Percentiles rank a stretch among this genome's conserved stretches.
phyloP scores from a whole-genome alignment of 2,888 invertebrate species.

The Microctonus brassicae region DNA sequence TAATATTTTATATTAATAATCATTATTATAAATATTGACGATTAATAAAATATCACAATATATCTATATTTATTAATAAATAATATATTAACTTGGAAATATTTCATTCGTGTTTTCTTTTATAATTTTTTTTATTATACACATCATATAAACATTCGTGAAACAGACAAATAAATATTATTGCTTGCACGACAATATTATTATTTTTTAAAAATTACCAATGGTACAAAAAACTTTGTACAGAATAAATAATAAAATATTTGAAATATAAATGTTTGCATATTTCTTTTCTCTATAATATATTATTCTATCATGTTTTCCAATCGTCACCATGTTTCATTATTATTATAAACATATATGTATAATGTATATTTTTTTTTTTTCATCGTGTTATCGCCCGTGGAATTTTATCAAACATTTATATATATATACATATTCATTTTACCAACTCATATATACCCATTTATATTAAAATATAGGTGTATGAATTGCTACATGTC shows the following conservation, averaged over 20 bases:
- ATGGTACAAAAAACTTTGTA: background rate
- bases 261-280: background rate
- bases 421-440: background rate
- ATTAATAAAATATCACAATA: too few relatives aligned
- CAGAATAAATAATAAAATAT: background rate
- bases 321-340: slow-evolving; percentile 13
- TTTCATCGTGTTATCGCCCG: slow-evolving; percentile 17
- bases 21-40: too few relatives aligned
- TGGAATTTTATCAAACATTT: slow-evolving; percentile 32
- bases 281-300: background rate
- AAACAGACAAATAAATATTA: too few relatives aligned
- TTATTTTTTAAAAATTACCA: too few relatives aligned
- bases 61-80: too few relatives aligned
- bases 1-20: too few relatives aligned
- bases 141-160: too few relatives aligned
- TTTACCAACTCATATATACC: background rate
- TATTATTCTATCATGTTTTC: slow-evolving; percentile 25
- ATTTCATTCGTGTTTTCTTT: too few relatives aligned
- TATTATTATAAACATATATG: background rate
- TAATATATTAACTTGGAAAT: too few relatives aligned
- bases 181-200: too few relatives aligned
- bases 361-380: background rate
- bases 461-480: background rate
- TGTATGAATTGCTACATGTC: slow-evolving; percentile 12
- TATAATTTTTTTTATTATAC: too few relatives aligned